Evolutionary conservation across 30 jellyfish, hydroid and myxozoan genomes (phyloP).

Genomic region (Chrysaora quinquecirrha): DNA sequence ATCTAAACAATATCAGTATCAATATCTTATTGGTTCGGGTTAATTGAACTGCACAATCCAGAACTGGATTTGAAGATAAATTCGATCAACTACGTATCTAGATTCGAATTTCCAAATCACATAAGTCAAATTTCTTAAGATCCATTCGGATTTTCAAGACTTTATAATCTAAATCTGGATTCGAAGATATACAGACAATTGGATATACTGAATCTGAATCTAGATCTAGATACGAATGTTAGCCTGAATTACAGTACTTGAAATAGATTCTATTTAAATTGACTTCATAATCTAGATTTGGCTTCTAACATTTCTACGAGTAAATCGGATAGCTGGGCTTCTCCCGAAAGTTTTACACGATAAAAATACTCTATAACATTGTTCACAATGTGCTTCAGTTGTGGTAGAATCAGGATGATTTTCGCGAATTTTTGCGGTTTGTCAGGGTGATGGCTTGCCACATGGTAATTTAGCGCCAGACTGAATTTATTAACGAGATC

Average conservation of each 20-base stretch:
- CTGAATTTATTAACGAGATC: conserved; percentile 79
- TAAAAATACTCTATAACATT: conserved; percentile 81
- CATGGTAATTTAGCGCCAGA: conserved; percentile 81
- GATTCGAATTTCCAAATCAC: no score
- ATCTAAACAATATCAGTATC: no score
- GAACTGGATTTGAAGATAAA: no score
- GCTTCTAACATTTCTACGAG: conserved; percentile 97
- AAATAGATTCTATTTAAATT: neutral
- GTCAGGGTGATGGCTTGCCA: conserved; percentile 82
- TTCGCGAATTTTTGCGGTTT: conserved; percentile 91
- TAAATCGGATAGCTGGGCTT: conserved; percentile 85
- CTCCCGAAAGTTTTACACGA: conserved; percentile 82
- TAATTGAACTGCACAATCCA: no score
- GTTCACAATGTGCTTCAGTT: conserved; percentile 81
- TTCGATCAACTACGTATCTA: no score
- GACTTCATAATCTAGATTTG: conserved; percentile 76
- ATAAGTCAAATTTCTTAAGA: no score
- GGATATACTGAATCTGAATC: neutral
- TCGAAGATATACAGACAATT: no score
- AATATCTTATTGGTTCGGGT: no score
- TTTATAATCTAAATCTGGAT: no score
- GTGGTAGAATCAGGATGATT: conserved; percentile 87
- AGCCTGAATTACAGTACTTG: neutral
- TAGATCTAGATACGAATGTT: neutral
- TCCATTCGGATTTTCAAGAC: no score